These are phyloP conservation scores for Premnoplex brunnescens DNA, from an alignment of 2,797 vertebrate species.

Conservation along the genomic window DNA sequence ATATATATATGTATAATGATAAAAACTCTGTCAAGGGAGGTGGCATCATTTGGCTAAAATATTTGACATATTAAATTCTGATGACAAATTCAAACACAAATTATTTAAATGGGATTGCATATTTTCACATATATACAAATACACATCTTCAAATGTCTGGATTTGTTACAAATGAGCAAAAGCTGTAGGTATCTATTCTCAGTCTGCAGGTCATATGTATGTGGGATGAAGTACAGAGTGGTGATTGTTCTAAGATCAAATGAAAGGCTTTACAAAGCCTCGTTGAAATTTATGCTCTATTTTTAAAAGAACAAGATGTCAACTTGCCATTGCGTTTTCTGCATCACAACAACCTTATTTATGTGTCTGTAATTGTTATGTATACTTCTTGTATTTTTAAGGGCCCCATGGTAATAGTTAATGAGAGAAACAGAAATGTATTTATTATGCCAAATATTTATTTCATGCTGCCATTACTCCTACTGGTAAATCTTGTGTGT, in stretches of 20 bases:
- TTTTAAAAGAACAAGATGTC: background rate
- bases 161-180: background rate
- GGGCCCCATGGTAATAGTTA: background rate
- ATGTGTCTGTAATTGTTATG: background rate
- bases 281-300: background rate
- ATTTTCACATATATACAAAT: background rate
- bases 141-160: background rate
- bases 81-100: background rate
- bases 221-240: constrained; percentile 13
- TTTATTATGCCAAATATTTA: constrained; percentile 75
- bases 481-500: constrained; percentile 67
- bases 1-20: background rate
- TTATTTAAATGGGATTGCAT: background rate
- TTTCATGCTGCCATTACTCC: constrained; percentile 73
- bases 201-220: background rate
- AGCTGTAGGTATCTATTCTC: background rate
- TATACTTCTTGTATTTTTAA: constrained; percentile 10
- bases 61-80: background rate
- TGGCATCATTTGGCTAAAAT: background rate
- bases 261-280: background rate
- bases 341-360: background rate
- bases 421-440: constrained; percentile 64
- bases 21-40: background rate
- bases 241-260: background rate
- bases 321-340: background rate